These are phyloP conservation scores for Triops longicaudatus DNA, from an alignment of 1,140 invertebrate species.

Conservation along the genomic window DNA sequence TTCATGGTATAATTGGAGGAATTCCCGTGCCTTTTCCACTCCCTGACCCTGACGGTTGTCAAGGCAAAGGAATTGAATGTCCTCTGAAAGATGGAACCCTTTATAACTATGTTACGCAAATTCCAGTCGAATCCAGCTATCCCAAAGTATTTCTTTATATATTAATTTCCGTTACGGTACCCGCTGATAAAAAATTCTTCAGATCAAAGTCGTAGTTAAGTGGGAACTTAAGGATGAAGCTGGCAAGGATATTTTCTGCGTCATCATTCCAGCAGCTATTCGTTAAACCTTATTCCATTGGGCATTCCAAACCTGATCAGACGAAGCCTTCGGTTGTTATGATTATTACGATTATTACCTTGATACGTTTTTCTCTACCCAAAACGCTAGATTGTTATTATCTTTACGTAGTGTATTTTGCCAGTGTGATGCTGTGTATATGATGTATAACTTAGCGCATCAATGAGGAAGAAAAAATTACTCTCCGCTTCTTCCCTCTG, in stretches of 20 bases:
- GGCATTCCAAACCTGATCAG: neutral
- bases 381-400: neutral
- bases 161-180: neutral
- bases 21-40: slow-evolving; percentile 60
- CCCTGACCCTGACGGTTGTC: slow-evolving; percentile 56
- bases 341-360: neutral
- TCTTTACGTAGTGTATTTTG: neutral
- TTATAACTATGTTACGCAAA: slow-evolving; percentile 50
- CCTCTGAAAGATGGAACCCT: slow-evolving; percentile 49
- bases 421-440: slow-evolving; percentile 6
- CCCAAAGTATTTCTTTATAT: slow-evolving; percentile 46
- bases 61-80: slow-evolving; percentile 52
- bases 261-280: slow-evolving; percentile 49
- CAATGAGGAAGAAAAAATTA: neutral
- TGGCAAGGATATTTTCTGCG: slow-evolving; percentile 52
- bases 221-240: slow-evolving; percentile 58
- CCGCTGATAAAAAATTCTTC: slow-evolving; percentile 28
- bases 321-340: neutral
- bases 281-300: neutral
- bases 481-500: neutral
- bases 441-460: slow-evolving; percentile 9
- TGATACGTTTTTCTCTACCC: neutral
- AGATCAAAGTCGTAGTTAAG: slow-evolving; percentile 56
- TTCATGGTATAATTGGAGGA: slow-evolving; percentile 59
- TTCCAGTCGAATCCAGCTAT: slow-evolving; percentile 53